phyloP scores from a whole-genome alignment of 2,888 invertebrate genomes.

The Desoria tigrina region DNA sequence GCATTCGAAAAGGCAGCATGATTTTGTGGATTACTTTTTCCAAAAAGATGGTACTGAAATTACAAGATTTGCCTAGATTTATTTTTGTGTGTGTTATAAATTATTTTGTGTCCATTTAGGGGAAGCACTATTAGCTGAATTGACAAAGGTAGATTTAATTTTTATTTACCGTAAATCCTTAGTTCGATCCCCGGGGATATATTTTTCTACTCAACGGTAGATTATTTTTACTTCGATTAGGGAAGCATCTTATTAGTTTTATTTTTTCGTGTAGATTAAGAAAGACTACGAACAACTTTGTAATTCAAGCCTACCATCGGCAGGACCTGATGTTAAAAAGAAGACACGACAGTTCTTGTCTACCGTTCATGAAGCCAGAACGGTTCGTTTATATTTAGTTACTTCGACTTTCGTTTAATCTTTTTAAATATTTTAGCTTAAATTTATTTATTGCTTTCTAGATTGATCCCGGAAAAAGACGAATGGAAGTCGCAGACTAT shows the following conservation, averaged over 20 bases:
- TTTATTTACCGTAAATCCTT: no score
- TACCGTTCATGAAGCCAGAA: conserved; percentile 4
- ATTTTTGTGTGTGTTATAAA: no score
- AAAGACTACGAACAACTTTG: background rate
- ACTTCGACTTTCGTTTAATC: no score
- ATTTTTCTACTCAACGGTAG: no score
- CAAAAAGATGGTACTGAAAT: conserved; percentile 28
- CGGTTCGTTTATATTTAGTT: background rate
- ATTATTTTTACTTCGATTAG: no score
- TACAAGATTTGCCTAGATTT: no score
- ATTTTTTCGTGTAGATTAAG: no score
- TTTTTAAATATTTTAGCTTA: no score
- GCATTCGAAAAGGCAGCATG: background rate
- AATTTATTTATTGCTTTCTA: no score
- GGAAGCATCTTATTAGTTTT: no score
- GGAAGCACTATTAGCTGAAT: background rate
- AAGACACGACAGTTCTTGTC: background rate
- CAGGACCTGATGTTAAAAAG: background rate
- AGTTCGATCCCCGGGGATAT: no score
- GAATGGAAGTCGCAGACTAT: conserved; percentile 17
- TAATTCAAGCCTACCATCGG: background rate
- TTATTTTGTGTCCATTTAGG: background rate
- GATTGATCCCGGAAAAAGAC: conserved; percentile 9
- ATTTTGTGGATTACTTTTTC: conserved; percentile 32
- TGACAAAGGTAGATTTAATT: background rate